phyloP scores from a whole-genome alignment of 2,113 vertebrate species.

The Tautogolabrus adspersus region DNA sequence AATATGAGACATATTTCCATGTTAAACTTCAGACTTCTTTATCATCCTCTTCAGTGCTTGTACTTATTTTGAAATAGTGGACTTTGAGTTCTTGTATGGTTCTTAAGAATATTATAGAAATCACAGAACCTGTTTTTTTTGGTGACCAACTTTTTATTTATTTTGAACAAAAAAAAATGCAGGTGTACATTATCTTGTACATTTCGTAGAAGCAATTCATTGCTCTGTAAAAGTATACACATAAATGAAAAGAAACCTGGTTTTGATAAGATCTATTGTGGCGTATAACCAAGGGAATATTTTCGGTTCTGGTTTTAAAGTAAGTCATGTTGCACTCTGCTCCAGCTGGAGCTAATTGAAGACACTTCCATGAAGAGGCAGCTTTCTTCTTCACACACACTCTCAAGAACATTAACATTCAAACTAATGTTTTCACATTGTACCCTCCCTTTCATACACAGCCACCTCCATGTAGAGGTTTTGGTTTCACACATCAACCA shows the following conservation, averaged over 20 bases:
- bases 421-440: background rate
- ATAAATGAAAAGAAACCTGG: no score
- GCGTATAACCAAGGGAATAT: no score
- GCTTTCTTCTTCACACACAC: background rate
- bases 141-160: no score
- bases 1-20: background rate
- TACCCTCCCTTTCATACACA: background rate
- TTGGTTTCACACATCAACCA: no score
- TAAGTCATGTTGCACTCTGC: background rate
- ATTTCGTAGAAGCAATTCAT: no score
- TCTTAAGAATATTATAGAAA: no score
- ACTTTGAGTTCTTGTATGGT: background rate
- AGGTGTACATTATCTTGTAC: no score
- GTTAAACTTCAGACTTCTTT: background rate
- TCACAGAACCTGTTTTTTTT: no score
- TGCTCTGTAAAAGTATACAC: no score
- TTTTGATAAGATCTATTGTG: no score
- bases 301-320: background rate
- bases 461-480: background rate
- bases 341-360: background rate
- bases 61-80: no score
- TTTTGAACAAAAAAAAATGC: no score
- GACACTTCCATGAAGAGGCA: background rate
- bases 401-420: background rate
- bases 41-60: background rate